phyloP scores from a whole-genome alignment of 1,140 invertebrate genomes.

The Drosophila oshimai region DNA sequence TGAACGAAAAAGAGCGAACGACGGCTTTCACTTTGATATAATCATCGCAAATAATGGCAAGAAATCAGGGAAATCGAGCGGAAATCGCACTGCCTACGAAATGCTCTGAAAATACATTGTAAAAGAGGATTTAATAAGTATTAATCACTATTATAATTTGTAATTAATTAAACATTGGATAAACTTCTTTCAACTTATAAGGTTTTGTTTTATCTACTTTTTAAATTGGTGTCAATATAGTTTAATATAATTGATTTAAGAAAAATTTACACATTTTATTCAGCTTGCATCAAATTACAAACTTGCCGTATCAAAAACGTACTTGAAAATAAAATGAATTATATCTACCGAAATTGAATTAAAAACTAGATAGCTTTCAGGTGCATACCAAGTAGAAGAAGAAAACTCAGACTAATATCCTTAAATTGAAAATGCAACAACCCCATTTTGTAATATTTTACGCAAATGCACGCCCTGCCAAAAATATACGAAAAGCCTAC shows the following conservation, averaged over 20 bases:
- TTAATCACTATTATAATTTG: no score
- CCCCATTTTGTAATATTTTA: neutral
- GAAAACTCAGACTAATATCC: neutral
- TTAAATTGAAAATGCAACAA: neutral
- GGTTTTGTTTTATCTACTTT: no score
- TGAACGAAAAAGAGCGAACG: conserved; percentile 37
- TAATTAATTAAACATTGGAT: no score
- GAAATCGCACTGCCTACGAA: neutral
- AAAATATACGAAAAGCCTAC: conserved; percentile 49
- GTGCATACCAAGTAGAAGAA: neutral
- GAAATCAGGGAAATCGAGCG: neutral
- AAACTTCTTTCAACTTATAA: no score
- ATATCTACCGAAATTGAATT: neutral
- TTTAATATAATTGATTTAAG: no score
- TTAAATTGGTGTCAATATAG: no score
- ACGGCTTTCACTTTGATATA: conserved; percentile 50
- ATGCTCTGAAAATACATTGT: neutral
- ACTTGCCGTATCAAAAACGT: no score
- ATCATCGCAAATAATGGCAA: conserved; percentile 59
- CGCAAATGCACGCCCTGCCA: conserved; percentile 2
- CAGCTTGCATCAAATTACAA: no score
- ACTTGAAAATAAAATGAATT: neutral
- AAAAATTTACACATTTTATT: no score
- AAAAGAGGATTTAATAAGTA: neutral
- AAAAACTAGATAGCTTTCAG: no score